Evolutionary conservation across 2,797 vertebrate species (phyloP), one percentile per base, ranked within the genome.

Genomic region (Hozukius guyotensis): DNA sequence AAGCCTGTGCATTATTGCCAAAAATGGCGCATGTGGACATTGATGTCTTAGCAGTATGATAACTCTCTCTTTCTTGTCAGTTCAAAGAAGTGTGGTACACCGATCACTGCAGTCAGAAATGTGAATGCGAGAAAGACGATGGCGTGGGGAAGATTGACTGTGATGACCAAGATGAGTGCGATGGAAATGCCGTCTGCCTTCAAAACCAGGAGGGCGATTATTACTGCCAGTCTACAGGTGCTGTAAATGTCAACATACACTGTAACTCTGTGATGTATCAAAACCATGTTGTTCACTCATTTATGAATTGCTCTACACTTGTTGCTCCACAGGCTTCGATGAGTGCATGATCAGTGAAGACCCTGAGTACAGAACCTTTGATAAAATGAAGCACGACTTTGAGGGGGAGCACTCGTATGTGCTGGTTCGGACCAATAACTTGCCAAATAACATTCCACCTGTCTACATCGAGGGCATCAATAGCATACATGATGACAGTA

Each of bases 341-440:
- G 93, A 91, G 75, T 98, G 97, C 72, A 87, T 42, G 3, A 60
- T 97, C 77, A 86, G 92, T 0, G 90, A 89, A 0, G 93, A 96
- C 49, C 93, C 96, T 2, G 93, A 96, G 77, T 97, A 96, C 82
- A 49, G 56, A 85, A 97, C 96, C 6, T 97, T 97, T 3, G 97
- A 98, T 0, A 63, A 93, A 27, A 55, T 95, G 80, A 89, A 93
- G 86, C 94, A 97, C 72, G 73, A 94, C 29, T 97, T 97, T 75
- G 88, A 95, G 74, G 96, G 96, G 14, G 89, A 86, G 73, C 81
- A 92, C 74, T 96, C 94, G 0, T 97, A 97, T 8, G 83, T 97
- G 78, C 77, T 97, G 75, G 78, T 95, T 69, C 93, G 87, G 87
- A 96, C 95, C 60, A 86, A 78, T 10, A 83, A 62, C 20, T 72